Evolutionary conservation across 2,797 vertebrate genomes (phyloP).

Genomic region (Phoebastria nigripes): DNA sequence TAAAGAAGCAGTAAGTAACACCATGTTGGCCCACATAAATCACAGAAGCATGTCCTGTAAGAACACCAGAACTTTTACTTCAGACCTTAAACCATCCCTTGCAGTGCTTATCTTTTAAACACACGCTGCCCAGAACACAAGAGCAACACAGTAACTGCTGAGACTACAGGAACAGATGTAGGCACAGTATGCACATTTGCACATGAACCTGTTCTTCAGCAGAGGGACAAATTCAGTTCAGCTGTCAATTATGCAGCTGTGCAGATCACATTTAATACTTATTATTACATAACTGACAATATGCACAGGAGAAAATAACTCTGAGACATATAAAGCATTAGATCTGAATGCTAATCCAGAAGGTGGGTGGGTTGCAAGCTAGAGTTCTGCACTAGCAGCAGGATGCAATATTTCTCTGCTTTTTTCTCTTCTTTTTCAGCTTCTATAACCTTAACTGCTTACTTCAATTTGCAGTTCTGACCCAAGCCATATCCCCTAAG

Average conservation of each 20-base stretch:
- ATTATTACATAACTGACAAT: neutral
- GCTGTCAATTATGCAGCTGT: neutral
- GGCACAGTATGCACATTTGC: neutral
- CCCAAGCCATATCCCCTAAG: neutral
- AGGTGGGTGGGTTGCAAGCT: neutral
- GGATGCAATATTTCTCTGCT: neutral
- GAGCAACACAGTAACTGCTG: neutral
- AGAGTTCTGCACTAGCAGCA: neutral
- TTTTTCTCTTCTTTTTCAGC: neutral
- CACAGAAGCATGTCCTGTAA: neutral
- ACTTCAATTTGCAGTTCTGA: neutral
- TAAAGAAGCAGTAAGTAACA: neutral
- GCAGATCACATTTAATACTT: neutral
- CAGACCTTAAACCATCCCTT: neutral
- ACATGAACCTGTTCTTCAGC: neutral
- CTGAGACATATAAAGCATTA: neutral
- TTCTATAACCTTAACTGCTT: neutral
- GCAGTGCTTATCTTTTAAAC: neutral
- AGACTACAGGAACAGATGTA: neutral
- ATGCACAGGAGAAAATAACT: neutral
- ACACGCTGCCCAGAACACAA: neutral
- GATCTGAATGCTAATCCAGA: neutral
- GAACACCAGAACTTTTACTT: neutral
- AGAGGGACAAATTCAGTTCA: neutral
- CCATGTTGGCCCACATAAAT: neutral